A percentile compares a stretch with the other conserved stretches of the same genome.
Conservation (phyloP, 1,140 invertebrate genomes). For the Tetramorium parvispinum region DNA sequence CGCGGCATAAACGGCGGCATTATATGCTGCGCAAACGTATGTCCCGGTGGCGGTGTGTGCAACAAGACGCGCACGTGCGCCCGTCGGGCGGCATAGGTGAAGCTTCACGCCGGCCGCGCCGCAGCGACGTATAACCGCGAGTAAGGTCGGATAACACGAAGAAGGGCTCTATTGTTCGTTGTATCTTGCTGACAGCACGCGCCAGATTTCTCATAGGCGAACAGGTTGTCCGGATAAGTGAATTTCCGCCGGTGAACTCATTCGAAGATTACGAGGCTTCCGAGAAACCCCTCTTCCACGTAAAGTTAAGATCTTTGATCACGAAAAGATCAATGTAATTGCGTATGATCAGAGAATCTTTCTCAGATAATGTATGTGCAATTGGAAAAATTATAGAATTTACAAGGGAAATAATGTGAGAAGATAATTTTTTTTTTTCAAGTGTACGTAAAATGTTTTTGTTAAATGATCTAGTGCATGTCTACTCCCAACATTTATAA, state of each 20-base stretch:
- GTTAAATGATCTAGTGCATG: neutral
- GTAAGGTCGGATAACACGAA: slow-evolving; percentile 44
- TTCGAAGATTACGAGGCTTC: slow-evolving; percentile 10
- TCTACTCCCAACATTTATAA: neutral
- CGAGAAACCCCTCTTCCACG: neutral
- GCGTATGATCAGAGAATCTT: neutral
- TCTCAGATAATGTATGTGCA: neutral
- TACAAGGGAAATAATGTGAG: neutral
- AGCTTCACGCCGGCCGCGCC: neutral
- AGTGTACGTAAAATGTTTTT: neutral
- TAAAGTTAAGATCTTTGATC: neutral
- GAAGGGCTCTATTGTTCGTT: slow-evolving; percentile 68
- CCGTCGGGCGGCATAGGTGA: slow-evolving; percentile 39
- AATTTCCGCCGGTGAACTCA: slow-evolving; percentile 67
- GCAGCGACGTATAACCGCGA: slow-evolving; percentile 12
- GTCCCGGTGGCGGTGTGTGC: neutral
- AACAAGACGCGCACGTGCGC: neutral
- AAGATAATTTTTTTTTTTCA: neutral
- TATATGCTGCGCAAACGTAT: slow-evolving; percentile 51
- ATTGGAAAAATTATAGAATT: neutral
- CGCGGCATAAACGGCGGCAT: slow-evolving; percentile 75
- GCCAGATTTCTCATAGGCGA: slow-evolving; percentile 56
- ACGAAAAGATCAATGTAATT: neutral
- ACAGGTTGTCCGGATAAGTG: slow-evolving; percentile 59
- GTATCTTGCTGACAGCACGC: slow-evolving; percentile 60